These are phyloP conservation scores for Drosophila gaucha DNA, from an alignment of 2,888 invertebrate species.

Conservation along the genomic window DNA sequence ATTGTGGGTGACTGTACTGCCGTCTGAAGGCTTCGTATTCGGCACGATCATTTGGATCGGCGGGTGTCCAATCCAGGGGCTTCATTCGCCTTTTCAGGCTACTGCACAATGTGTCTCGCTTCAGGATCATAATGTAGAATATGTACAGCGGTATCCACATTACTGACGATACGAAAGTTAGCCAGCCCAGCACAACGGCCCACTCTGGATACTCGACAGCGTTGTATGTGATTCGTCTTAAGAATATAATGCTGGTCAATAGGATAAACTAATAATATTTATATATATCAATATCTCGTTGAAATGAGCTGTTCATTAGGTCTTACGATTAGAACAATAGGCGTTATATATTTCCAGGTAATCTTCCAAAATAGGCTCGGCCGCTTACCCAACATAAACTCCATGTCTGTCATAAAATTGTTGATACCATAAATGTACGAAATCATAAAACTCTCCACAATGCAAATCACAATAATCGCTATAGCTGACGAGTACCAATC, in stretches of 20 bases:
- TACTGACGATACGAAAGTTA: constrained; percentile 89
- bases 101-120: constrained; percentile 78
- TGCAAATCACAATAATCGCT: constrained; percentile 90
- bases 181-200: constrained; percentile 88
- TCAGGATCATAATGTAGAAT: constrained; percentile 85
- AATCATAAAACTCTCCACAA: constrained; percentile 92
- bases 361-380: constrained; percentile 88
- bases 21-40: constrained; percentile 64
- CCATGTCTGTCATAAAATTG: constrained; percentile 88
- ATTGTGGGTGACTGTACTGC: constrained; percentile 36
- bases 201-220: constrained; percentile 86
- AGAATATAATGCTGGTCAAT: constrained; percentile 87
- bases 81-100: constrained; percentile 83
- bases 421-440: constrained; percentile 92
- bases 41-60: constrained; percentile 71
- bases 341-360: constrained; percentile 90
- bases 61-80: constrained; percentile 87
- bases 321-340: constrained; percentile 88
- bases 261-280: constrained; percentile 85
- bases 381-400: constrained; percentile 89
- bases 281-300: background rate
- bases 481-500: constrained; percentile 95
- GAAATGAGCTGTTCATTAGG: no score
- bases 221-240: constrained; percentile 86
- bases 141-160: constrained; percentile 90